Base-by-base conservation (phyloP, 2,113 vertebrate species). In the Saimiri boliviensis region DNA sequence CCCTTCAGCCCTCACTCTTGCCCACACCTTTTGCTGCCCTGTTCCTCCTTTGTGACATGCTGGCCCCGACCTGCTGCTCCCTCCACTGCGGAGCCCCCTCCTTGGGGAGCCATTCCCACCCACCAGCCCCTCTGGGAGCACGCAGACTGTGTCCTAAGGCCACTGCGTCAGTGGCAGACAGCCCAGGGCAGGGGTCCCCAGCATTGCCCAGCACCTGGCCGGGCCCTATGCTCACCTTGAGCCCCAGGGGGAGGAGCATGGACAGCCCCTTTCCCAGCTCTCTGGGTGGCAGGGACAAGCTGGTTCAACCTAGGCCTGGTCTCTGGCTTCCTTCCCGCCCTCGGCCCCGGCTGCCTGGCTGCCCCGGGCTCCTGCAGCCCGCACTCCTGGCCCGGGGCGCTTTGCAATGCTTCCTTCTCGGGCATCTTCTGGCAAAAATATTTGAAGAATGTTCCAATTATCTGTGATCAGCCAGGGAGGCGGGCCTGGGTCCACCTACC, bases 401-500 rank as follows among this genome's bases (percentile, higher is more conserved):
- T 92, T 76, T 54, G 74, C 20, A 86, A 85, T 87, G 91, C 97
- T 96, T 95, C 97, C 93, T 96, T 81, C 96, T 96, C 8, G 76
- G 89, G 93, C 92, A 94, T 92, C 97, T 60, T 97, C 95, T 3
- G 32, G 96, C 96, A 93, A 97, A 63, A 97, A 94, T 93, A 98
- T 97, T 81, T 93, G 89, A 97, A 95, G 97, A 98, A 98, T 97
- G 97, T 95, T 96, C 95, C 95, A 81, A 96, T 95, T 93, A 97
- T 96, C 96, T 95, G 81, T 47, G 74, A 97, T 93, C 92, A 45
- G 96, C 95, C 97, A 84, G 91, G 93, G 95, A 97, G 95, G 96
- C 40, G n/a, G 93, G 93, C 79, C 87, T 71, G 87, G 96, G 94
- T 97, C 96, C 97, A 91, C 92, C 97, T 32, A 54, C 93, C 93